Base-by-base conservation (phyloP, 1,140 invertebrate genomes). In the Pseudomyrmex dendroicus region DNA sequence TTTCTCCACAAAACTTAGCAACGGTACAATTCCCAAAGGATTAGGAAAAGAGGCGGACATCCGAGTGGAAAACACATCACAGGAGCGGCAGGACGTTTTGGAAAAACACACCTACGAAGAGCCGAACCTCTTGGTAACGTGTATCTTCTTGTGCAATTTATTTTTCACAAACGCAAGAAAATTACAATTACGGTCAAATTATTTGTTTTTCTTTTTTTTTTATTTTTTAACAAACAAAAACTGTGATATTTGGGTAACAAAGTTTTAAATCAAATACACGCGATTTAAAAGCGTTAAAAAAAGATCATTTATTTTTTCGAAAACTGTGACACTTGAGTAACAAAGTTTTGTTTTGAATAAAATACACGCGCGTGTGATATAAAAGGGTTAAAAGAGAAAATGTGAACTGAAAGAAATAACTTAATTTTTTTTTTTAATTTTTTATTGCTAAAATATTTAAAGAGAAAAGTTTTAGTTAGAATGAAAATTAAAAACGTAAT, bases 51-150 rank as follows among this genome's bases (percentile, higher is more conserved):
- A 93, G 25, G 68, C 78, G 35, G 90, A 92, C 50, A 64, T 22
- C 48, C 80, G 80, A 52, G 87, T 86, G 66, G 73, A 72, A 66
- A 83, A 90, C 82, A 63, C 61, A 12, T 73, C 78, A 17, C 90
- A 87, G 74, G 90, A 90, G 46, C 78, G 87, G n/a, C 90, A 91
- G 83, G 92, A 93, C 84, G 73, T 72, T 35, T 73, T 91, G 68
- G 92, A 94, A 56, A 94, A 94, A 73, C 92, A 91, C 54, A 94
- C 87, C 72, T 91, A 83, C 44, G 93, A 94, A 77, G 94, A 94
- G 73, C 77, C 90, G 13, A 93, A 93, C 73, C 91, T 92, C 82
- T 76, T 93, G 91, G 93, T 94, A 73, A 89, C 63, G 22, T 12
- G 17, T 12, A 8, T 13, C 44, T 12, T 20, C 25, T 78, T 12